These are phyloP conservation scores for Allacma fusca DNA, from an alignment of 2,888 invertebrate species.

Conservation along the genomic window DNA sequence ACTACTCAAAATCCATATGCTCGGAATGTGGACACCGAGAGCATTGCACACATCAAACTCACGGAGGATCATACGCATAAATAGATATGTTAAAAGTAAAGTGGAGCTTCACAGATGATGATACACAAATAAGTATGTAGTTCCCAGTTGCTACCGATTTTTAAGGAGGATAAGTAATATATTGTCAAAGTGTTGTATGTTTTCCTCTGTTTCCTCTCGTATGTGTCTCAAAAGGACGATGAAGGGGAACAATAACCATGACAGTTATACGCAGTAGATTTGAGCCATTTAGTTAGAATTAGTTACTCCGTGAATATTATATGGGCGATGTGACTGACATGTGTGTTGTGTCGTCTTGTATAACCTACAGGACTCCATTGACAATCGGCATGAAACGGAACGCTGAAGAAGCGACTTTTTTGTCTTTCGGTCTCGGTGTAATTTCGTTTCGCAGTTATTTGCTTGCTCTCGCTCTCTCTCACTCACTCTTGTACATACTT, in stretches of 20 bases:
- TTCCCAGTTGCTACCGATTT: too few species aligned
- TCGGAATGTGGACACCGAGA: too few species aligned
- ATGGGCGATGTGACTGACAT: neutral
- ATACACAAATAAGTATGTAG: too few species aligned
- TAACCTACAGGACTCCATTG: slow-evolving; percentile 20
- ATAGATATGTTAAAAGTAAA: too few species aligned
- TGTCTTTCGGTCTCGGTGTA: slow-evolving; percentile 16
- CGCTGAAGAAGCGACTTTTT: neutral
- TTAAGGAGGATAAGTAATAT: too few species aligned
- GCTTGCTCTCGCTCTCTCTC: neutral
- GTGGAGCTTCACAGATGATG: too few species aligned
- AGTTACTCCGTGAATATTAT: neutral
- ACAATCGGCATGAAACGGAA: slow-evolving; percentile 36
- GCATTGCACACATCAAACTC: too few species aligned
- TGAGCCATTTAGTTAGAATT: slow-evolving; percentile 12
- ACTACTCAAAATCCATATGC: too few species aligned
- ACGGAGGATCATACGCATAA: too few species aligned
- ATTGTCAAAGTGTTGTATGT: too few species aligned
- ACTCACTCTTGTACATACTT: too few species aligned
- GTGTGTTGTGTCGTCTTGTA: neutral
- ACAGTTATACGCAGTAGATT: neutral
- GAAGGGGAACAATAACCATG: slow-evolving; percentile 12
- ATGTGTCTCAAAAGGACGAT: neutral
- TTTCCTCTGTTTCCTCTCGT: too few species aligned
- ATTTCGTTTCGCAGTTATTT: neutral